Evolutionary conservation across 2,797 vertebrate genomes (phyloP).

Genomic region (Falco rusticolus): DNA sequence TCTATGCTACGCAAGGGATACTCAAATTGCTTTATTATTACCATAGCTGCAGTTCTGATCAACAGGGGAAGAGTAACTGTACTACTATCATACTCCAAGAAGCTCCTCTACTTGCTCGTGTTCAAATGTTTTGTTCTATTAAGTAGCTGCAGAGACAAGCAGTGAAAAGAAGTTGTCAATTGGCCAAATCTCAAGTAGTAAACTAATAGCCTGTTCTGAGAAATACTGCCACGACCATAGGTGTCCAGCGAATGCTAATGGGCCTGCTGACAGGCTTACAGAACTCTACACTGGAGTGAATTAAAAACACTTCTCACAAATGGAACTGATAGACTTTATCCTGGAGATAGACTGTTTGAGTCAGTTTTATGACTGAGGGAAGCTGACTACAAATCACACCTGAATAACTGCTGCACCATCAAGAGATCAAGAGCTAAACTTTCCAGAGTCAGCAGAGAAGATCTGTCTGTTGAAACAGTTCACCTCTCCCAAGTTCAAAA

Average conservation of each 20-base stretch:
- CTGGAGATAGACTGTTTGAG: neutral
- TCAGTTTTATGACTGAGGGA: constrained; percentile 21
- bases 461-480: constrained; percentile 3
- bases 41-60: neutral
- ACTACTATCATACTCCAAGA: neutral
- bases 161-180: neutral
- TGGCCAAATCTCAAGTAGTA: neutral
- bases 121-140: neutral
- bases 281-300: neutral
- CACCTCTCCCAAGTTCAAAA: constrained; percentile 20
- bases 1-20: fast-evolving
- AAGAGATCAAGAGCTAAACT: neutral
- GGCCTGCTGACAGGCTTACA: neutral
- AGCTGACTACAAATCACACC: constrained; percentile 35
- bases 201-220: neutral
- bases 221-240: neutral
- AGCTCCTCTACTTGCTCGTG: neutral
- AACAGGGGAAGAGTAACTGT: neutral
- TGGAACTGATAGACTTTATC: neutral
- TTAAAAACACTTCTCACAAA: neutral
- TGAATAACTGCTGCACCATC: constrained; percentile 1
- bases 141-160: neutral
- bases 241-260: neutral
- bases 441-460: constrained; percentile 32
- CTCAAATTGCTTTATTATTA: neutral